Base-by-base conservation (phyloP, 2,888 invertebrate genomes). In the Ommatoiulus sabulosus region DNA sequence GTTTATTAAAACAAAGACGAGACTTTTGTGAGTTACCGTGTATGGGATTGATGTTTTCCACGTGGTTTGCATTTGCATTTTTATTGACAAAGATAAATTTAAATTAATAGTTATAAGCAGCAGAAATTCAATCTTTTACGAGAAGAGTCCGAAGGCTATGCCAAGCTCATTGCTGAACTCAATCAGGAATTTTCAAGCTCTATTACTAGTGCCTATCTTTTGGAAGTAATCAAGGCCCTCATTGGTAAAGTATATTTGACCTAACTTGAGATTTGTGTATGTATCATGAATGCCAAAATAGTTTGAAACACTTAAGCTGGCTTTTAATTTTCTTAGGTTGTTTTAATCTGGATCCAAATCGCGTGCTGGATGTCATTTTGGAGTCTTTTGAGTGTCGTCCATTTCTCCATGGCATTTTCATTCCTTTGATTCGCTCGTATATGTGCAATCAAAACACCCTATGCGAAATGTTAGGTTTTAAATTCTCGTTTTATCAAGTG, bases 71-170 rank as follows among this genome's bases (percentile, higher is more conserved):
- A 35, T 35, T 35, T 35, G 35, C 35, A 2, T 35, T 35, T 35
- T 35, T 35, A 35, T 35, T 35, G 35, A 35, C 35, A 35, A 35
- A 35, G 35, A 35, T 35, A 35, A 35, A 35, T 35, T 89, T 88
- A 84, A 57, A 20, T 90, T 95, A 95, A 4, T 93, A 99, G 99
- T 93, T 99, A 99, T 93, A 99, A 99, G 93, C 99, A 99, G 93
- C 96, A 98, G 91, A 99, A 99, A 92, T 99, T 99, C 93, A 99
- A 99, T 94, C 94, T 99, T 91, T 96, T 99, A 92, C 95, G 99
- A 88, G 99, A 99, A 94, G 99, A 99, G 94, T 98, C 97, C 93
- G 99, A 99, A 94, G 99, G 99, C 7, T 99, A 98, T 94, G 97
- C 99, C 1, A 99, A 99, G 93, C 94, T 99, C 86, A 95, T 98